Conservation (phyloP, 2,797 vertebrate species). For the Muscicapa striata region DNA sequence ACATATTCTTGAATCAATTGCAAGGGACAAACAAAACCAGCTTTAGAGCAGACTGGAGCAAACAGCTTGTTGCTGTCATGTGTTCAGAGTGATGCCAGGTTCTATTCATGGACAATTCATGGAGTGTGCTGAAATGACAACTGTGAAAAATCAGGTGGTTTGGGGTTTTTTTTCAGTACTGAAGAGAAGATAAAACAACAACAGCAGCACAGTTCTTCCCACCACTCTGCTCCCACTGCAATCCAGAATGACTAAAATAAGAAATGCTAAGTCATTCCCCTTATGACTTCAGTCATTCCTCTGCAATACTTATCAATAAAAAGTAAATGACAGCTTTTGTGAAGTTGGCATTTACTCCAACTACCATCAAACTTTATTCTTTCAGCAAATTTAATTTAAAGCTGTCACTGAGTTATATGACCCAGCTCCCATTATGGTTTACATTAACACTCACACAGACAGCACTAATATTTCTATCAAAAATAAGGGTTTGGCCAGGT, state of each 20-base stretch:
- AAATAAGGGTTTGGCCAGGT: neutral
- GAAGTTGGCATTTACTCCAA: neutral
- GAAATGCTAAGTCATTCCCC: neutral
- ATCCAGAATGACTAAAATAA: neutral
- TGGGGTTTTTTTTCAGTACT: neutral
- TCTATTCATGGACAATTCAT: neutral
- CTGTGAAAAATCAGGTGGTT: neutral
- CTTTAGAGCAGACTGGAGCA: neutral
- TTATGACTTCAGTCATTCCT: neutral
- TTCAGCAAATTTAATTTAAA: neutral
- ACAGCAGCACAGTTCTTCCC: neutral
- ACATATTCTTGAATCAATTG: neutral
- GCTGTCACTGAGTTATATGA: neutral
- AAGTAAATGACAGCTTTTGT: neutral
- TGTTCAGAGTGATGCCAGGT: neutral
- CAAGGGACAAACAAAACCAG: neutral
- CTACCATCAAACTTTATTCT: neutral
- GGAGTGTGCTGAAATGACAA: neutral
- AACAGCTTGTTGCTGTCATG: neutral
- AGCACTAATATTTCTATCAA: neutral
- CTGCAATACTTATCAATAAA: neutral
- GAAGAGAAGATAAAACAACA: neutral
- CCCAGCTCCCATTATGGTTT: neutral
- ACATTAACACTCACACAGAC: neutral
- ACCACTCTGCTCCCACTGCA: neutral